phyloP scores from a whole-genome alignment of 37 sponge, comb jelly and placozoan genomes.

The Tethya wilhelma region DNA sequence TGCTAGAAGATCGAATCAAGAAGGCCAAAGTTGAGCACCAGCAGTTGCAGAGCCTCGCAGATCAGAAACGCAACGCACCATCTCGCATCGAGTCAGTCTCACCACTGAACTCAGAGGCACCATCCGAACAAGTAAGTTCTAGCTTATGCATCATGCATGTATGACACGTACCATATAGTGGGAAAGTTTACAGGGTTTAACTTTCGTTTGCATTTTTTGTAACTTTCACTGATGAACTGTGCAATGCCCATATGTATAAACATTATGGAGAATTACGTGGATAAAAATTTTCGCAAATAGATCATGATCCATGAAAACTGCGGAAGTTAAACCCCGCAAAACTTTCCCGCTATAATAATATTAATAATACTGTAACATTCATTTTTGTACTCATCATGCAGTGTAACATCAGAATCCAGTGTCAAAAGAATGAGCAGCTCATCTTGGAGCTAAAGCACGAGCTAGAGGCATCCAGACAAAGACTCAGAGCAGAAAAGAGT shows the following conservation, averaged over 20 bases:
- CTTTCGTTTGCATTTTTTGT: too few relatives aligned
- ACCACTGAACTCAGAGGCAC: not conserved
- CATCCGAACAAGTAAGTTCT: slow-evolving; percentile 2
- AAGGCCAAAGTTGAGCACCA: slow-evolving; percentile 1
- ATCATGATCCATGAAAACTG: too few relatives aligned
- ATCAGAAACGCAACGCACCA: not conserved
- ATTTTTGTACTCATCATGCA: not conserved
- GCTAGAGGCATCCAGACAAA: not conserved
- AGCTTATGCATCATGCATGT: not conserved
- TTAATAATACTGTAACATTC: too few relatives aligned
- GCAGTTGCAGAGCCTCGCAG: not conserved
- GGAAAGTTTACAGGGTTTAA: too few relatives aligned
- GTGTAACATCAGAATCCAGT: slow-evolving; percentile 35
- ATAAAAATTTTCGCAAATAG: too few relatives aligned
- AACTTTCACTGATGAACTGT: too few relatives aligned
- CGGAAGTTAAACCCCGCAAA: too few relatives aligned
- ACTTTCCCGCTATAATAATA: too few relatives aligned
- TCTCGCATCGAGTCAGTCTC: too few relatives aligned
- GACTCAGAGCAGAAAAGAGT: slow-evolving; percentile 6
- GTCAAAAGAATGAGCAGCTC: not conserved
- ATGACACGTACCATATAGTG: too few relatives aligned
- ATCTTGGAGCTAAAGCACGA: not conserved
- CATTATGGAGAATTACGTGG: too few relatives aligned
- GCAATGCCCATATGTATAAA: too few relatives aligned
- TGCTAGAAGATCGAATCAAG: slow-evolving; percentile 4